Evolutionary conservation across 2,113 vertebrate genomes (phyloP), one percentile per base, ranked within the genome.

Genomic region (Xenus cinereus): DNA sequence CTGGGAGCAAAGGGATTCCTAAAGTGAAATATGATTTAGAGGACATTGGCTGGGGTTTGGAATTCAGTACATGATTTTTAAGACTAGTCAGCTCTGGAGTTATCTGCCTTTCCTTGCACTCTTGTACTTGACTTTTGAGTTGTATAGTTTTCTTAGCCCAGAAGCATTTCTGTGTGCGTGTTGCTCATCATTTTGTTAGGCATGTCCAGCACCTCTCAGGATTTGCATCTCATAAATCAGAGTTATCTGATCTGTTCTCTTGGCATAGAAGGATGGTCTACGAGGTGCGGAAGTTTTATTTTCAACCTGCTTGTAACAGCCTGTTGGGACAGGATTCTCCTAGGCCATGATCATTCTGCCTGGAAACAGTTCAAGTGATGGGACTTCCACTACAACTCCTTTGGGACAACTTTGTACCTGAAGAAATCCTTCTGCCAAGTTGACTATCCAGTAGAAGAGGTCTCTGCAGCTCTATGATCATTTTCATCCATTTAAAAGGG

Each of bases 21-120:
- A 69, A 90, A 91, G 71, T 84, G 69, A 95, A 95, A 89, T 87
- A 75, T 73, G 69, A 92, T 92, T 95, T 92, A 93, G 94, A 96
- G 89, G 96, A 53, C 57, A 79, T 46, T 82, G 79, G 20, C 57
- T 79, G 37, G 35, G 45, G 22, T 87, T 89, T 92, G 69, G 66
- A 95, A 84, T 93, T 92, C 89, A 78, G 66, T 48, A 53, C 35
- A 5, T 81, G 92, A 74, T 62, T 72, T 43, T 64, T 81, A 84
- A 75, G 33, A 84, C 57, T 60, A 84, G 48, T 67, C 73, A 79
- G 33, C 53, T 84, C 69, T 75, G 50, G 45, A 72, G 37, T 81
- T 87, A 60, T 30, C 69, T 68, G 43, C 39, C 14, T 95, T 94
- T 90, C 45, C 17, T 57, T 72, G 45, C 86, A 41, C n/a, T 88